These are phyloP conservation scores for Lagria hirta DNA, from an alignment of 2,888 invertebrate species.

Conservation along the genomic window DNA sequence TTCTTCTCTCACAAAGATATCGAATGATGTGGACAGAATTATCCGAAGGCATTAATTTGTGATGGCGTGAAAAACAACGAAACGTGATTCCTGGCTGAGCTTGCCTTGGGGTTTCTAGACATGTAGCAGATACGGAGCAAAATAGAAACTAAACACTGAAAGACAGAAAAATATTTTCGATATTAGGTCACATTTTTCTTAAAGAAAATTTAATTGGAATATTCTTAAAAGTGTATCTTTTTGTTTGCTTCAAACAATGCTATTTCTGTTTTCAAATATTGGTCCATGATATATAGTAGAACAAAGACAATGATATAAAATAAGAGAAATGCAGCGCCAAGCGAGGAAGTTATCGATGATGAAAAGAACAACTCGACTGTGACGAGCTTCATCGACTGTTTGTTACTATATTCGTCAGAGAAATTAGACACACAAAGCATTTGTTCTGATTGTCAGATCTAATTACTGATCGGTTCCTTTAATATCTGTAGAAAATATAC, in stretches of 20 bases:
- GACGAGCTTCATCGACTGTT: slow-evolving; percentile 19
- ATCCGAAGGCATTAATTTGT: slow-evolving; percentile 33
- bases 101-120: slow-evolving; percentile 15
- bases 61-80: slow-evolving; percentile 33
- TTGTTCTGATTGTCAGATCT: slow-evolving; percentile 14
- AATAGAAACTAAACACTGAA: slow-evolving; percentile 2
- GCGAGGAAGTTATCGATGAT: slow-evolving; percentile 8
- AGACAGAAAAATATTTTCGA: no score
- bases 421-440: slow-evolving; percentile 11
- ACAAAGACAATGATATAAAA: slow-evolving; percentile 12
- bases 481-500: not conserved
- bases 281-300: no score
- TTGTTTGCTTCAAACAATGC: no score
- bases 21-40: slow-evolving; percentile 29
- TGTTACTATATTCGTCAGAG: slow-evolving; percentile 2
- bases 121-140: slow-evolving; percentile 19
- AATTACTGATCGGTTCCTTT: slow-evolving; percentile 10
- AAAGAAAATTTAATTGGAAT: no score
- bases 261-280: no score
- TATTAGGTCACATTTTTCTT: no score
- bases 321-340: no score
- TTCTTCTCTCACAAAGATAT: slow-evolving; percentile 27
- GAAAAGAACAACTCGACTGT: slow-evolving; percentile 24
- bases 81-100: slow-evolving; percentile 31
- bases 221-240: no score